phyloP scores from a whole-genome alignment of 2,113 vertebrate genomes.

The Phocoena phocoena region DNA sequence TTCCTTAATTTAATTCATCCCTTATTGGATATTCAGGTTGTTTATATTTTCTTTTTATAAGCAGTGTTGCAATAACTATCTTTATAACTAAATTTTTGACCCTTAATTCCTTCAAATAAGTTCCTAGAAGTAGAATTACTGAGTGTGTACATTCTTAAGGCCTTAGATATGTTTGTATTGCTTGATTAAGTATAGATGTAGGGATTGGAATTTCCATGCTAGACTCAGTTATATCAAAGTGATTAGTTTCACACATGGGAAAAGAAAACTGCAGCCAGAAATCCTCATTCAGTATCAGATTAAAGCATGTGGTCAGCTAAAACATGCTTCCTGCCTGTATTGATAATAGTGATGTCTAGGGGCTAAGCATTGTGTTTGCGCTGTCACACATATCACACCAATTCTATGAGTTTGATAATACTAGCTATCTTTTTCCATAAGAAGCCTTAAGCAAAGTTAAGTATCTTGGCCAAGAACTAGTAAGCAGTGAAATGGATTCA shows the following conservation, averaged over 20 bases:
- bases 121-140: constrained; percentile 9
- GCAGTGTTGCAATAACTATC: neutral
- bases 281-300: neutral
- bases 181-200: constrained; percentile 10
- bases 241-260: constrained; percentile 5
- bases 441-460: constrained; percentile 4
- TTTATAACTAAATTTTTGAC: constrained; percentile 3
- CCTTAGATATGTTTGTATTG: neutral
- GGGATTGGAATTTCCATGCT: constrained; percentile 15
- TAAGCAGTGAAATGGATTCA: neutral
- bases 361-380: neutral
- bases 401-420: neutral
- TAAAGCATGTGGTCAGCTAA: neutral
- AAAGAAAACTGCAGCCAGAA: neutral
- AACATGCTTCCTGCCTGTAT: neutral
- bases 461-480: neutral
- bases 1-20: neutral
- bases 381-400: neutral
- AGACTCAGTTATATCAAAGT: neutral
- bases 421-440: neutral
- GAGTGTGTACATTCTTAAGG: neutral
- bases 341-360: neutral
- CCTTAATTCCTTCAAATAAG: constrained; percentile 41
- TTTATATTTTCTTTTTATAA: constrained; percentile 34
- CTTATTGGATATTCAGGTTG: neutral